Conservation (phyloP, 2,888 invertebrate genomes). For the Mystacides longicornis region DNA sequence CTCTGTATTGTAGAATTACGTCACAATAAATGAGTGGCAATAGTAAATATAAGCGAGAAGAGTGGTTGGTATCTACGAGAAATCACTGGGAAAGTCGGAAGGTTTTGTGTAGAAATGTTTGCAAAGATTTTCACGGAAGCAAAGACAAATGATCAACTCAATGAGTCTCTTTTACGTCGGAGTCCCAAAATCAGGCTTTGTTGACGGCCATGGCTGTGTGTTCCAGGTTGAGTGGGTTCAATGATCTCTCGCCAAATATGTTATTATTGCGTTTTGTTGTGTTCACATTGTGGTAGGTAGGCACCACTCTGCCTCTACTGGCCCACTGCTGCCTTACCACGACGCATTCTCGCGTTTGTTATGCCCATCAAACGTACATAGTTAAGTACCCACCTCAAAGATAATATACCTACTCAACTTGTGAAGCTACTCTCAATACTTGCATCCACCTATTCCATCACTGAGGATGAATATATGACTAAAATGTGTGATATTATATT, state of each 20-base stretch:
- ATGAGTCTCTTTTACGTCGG: neutral
- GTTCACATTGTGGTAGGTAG: too few relatives aligned
- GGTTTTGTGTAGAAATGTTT: neutral
- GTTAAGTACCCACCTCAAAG: too few relatives aligned
- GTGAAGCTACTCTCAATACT: too few relatives aligned
- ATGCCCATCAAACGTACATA: too few relatives aligned
- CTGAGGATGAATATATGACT: too few relatives aligned
- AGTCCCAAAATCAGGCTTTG: neutral
- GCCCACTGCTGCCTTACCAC: too few relatives aligned
- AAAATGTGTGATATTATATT: too few relatives aligned
- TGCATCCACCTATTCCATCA: too few relatives aligned
- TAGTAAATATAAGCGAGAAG: too few relatives aligned
- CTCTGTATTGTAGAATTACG: neutral
- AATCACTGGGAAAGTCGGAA: neutral
- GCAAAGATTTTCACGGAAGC: neutral
- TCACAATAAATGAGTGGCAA: neutral
- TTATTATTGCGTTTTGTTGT: neutral
- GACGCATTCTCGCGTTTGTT: too few relatives aligned
- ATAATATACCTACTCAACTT: too few relatives aligned
- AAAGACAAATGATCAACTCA: neutral
- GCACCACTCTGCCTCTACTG: neutral
- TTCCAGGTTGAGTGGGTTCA: constrained; percentile 21
- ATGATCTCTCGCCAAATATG: constrained; percentile 23
- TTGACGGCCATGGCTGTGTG: neutral
- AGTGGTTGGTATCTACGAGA: neutral